These are phyloP conservation scores for Luscinia megarhynchos DNA, from an alignment of 2,797 vertebrate species.

Conservation along the genomic window DNA sequence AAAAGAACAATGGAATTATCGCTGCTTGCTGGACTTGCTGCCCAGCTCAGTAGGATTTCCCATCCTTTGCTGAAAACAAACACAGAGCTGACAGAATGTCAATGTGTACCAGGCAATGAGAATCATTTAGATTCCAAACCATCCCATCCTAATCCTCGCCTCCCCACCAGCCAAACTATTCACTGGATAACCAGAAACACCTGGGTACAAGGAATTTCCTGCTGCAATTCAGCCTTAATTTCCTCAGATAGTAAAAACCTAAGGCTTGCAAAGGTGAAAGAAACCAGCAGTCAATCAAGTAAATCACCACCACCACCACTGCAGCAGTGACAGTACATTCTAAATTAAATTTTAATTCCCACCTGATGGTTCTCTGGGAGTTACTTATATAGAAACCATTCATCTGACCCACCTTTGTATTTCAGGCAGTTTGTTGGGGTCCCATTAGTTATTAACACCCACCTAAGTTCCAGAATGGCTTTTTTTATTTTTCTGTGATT, in stretches of 20 bases:
- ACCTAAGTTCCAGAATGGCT: background rate
- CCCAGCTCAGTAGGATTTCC: constrained; percentile 58
- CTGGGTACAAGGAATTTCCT: constrained; percentile 87
- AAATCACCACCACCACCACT: constrained; percentile 79
- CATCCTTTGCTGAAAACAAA: constrained; percentile 55
- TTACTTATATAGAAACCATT: constrained; percentile 74
- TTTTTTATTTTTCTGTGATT: constrained; percentile 6
- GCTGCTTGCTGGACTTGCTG: constrained; percentile 39
- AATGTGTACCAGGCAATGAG: constrained; percentile 53
- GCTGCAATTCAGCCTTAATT: constrained; percentile 86
- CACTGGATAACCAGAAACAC: constrained; percentile 84
- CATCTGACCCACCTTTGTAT: constrained; percentile 59
- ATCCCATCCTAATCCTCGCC: constrained; percentile 68
- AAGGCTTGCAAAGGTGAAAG: constrained; percentile 83
- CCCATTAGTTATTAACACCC: constrained; percentile 72
- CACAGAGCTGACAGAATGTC: constrained; percentile 58
- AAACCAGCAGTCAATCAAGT: constrained; percentile 84
- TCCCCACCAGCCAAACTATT: constrained; percentile 71
- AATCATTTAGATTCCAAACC: constrained; percentile 74
- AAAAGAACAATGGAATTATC: constrained; percentile 54
- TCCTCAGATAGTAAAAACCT: constrained; percentile 85
- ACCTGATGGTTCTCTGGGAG: constrained; percentile 78
- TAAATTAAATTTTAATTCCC: constrained; percentile 89
- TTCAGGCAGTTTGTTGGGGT: constrained; percentile 60
- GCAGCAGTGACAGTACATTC: constrained; percentile 77